phyloP scores from a whole-genome alignment of 2,888 invertebrate genomes.

The Drymonia ruficornis region DNA sequence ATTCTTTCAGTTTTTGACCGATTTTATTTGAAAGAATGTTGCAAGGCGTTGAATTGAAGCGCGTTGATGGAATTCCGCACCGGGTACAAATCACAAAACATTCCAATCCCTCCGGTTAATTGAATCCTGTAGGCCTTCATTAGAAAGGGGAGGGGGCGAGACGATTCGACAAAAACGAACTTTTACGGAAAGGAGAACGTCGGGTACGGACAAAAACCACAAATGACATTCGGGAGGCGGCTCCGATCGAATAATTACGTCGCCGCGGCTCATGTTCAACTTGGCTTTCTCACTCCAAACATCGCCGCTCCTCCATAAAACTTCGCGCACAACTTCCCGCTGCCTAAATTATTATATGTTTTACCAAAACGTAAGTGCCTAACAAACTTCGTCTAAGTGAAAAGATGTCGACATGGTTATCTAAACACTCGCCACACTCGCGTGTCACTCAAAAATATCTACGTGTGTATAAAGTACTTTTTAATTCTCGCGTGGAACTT shows the following conservation, averaged over 20 bases:
- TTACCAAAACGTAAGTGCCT: constrained; percentile 68
- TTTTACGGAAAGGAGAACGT: constrained; percentile 68
- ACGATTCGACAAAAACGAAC: constrained; percentile 71
- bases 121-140: constrained; percentile 82
- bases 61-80: constrained; percentile 72
- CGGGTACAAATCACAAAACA: constrained; percentile 79
- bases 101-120: constrained; percentile 78
- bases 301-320: constrained; percentile 63
- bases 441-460: constrained; percentile 24
- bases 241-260: constrained; percentile 72
- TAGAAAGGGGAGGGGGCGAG: constrained; percentile 58
- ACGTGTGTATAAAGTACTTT: background rate
- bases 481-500: constrained; percentile 20
- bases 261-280: constrained; percentile 56
- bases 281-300: constrained; percentile 67
- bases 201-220: constrained; percentile 73
- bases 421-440: constrained; percentile 39
- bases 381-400: constrained; percentile 58
- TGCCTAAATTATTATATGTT: constrained; percentile 71
- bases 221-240: constrained; percentile 72
- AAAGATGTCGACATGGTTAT: constrained; percentile 49
- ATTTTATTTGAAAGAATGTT: constrained; percentile 57
- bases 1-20: constrained; percentile 50
- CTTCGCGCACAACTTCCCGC: constrained; percentile 59
- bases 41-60: constrained; percentile 60